These are phyloP conservation scores for Drosophila sp. DNA, from an alignment of 1,140 invertebrate species.

Conservation along the genomic window DNA sequence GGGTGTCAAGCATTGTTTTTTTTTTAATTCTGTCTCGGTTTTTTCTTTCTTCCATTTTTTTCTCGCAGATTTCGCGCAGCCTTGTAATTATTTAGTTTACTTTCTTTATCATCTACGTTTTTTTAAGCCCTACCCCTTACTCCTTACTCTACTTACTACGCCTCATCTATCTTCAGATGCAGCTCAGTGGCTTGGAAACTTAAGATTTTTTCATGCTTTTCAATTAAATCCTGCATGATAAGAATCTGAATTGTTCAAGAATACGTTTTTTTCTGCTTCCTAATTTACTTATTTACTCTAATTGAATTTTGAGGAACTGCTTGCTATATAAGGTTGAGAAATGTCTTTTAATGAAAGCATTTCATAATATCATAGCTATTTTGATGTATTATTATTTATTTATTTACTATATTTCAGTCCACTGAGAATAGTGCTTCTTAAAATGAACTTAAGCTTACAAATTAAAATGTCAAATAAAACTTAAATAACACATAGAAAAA, in stretches of 20 bases:
- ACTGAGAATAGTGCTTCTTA: too few species aligned
- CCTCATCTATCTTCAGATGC: conserved; percentile 7
- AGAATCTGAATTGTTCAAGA: conserved; percentile 3
- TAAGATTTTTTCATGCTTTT: conserved; percentile 57
- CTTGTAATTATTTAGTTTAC: conserved; percentile 77
- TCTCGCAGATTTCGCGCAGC: conserved; percentile 23
- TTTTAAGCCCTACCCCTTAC: conserved; percentile 3
- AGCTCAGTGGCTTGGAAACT: conserved; percentile 67
- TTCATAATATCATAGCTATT: too few species aligned
- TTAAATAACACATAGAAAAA: too few species aligned
- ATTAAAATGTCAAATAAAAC: too few species aligned
- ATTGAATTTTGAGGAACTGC: neutral
- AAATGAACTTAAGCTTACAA: too few species aligned
- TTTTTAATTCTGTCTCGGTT: conserved; percentile 27
- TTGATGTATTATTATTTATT: too few species aligned
- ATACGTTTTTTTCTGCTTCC: neutral
- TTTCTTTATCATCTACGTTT: conserved; percentile 13
- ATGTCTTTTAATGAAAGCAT: neutral
- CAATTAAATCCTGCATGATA: conserved; percentile 6
- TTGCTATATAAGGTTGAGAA: too few species aligned
- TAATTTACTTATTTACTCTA: neutral
- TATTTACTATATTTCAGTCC: too few species aligned
- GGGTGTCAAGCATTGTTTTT: conserved; percentile 67
- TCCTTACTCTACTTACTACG: neutral
- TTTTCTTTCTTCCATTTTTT: conserved; percentile 9